Base-by-base conservation (phyloP, 2,113 vertebrate genomes). In the Heteronetta atricapilla region DNA sequence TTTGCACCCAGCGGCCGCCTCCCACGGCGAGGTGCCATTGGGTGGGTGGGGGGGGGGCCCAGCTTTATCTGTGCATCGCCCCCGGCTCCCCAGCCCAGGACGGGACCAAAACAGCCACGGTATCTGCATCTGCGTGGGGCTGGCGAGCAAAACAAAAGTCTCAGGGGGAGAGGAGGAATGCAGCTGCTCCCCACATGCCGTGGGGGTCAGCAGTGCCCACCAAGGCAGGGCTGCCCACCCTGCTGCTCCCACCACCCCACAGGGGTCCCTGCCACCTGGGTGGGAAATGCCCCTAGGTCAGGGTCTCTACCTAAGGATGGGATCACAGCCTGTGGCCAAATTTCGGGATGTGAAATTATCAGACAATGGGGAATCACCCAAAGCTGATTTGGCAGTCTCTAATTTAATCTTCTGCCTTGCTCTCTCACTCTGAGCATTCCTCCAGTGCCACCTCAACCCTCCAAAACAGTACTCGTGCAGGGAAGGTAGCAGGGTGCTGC, bases 41-140 rank as follows among this genome's bases (percentile, higher is more conserved):
- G 22, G 96, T 92, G 81, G 91, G 93, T 84, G 95, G 93, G 89
- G 77, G 77, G 86, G 76, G 81, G 74, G 68, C 86, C 91, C 56
- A 1, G 17, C 60, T 21, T 11, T 6, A 0, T 20, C 28, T 72
- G 38, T 44, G 64, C 73, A 48, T 60, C 3, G 13, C 62, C 22
- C 22, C 25, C 48, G 75, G 73, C 84, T 84, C 80, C 48, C 23
- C 38, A 6, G 0, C 26, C 36, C 8, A 1, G 21, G 48, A 31
- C 2, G 0, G 66, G 82, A 88, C 46, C 5, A 6, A 94, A 91
- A 46, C 31, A 68, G 53, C 4, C 3, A 2, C 2, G 1, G 23
- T 21, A 56, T 86, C 59, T 69, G 12, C 13, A 33, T 50, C 58
- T 0, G 3, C 8, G 28, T 42, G 58, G 62, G 38, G 23, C 40